Percentiles rank a stretch among this genome's conserved stretches.
Conservation (phyloP, 2,113 vertebrate species). For the Ivindomyrus marchei region DNA sequence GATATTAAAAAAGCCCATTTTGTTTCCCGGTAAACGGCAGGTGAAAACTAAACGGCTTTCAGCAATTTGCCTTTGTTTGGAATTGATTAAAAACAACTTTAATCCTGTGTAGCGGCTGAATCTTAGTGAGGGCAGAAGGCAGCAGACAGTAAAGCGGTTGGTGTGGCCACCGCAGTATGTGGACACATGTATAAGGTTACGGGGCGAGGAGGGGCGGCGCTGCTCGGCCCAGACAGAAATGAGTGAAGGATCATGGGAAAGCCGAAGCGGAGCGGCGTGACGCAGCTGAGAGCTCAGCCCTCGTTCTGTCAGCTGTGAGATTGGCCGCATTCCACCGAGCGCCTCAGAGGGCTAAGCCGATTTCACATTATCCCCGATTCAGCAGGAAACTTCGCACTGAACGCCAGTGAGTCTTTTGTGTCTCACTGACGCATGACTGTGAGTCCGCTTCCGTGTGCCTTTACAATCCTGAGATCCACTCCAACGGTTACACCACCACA, state of each 20-base stretch:
- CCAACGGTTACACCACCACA: neutral
- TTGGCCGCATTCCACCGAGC: neutral
- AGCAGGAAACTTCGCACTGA: conserved; percentile 21
- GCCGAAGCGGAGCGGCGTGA: neutral
- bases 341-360: conserved; percentile 1
- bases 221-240: neutral
- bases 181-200: neutral
- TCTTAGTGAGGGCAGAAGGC: neutral
- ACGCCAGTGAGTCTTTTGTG: neutral
- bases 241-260: neutral
- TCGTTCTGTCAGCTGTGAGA: neutral
- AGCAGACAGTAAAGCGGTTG: neutral
- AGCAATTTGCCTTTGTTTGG: neutral
- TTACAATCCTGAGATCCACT: neutral
- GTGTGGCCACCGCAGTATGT: neutral
- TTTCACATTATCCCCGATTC: conserved; percentile 11
- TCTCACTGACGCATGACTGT: neutral
- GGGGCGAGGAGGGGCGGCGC: neutral
- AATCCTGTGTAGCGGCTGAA: neutral
- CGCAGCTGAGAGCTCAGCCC: conserved; percentile 2
- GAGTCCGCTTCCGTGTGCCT: neutral
- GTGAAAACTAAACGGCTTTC: neutral
- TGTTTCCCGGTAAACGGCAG: neutral
- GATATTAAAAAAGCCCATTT: neutral
- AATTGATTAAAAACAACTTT: neutral